Conservation (phyloP, 2,113 vertebrate species). For the Manacus vitellinus region DNA sequence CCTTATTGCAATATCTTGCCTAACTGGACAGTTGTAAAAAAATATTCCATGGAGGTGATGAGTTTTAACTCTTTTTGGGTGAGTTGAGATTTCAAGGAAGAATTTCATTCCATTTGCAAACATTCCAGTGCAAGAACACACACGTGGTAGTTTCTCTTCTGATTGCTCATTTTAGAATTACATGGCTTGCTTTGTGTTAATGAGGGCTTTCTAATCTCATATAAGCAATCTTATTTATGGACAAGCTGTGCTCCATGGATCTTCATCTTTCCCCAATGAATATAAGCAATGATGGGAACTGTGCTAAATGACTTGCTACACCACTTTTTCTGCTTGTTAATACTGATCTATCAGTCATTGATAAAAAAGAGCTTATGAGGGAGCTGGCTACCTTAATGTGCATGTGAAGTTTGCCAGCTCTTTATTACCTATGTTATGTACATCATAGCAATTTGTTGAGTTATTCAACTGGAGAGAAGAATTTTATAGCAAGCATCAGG, state of each 20-base stretch:
- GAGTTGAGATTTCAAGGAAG: not conserved
- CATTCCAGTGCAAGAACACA: not conserved
- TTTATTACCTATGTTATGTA: slow-evolving; percentile 33
- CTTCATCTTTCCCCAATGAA: not conserved
- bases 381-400: not conserved
- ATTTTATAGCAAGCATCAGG: not conserved
- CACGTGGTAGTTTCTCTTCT: not conserved
- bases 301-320: not conserved
- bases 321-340: not conserved
- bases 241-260: not conserved
- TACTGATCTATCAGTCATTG: not conserved
- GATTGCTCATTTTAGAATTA: not conserved
- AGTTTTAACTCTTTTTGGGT: not conserved
- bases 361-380: slow-evolving; percentile 6
- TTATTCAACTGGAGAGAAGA: not conserved
- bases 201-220: not conserved
- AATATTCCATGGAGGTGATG: not conserved
- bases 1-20: not conserved
- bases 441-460: not conserved
- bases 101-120: not conserved
- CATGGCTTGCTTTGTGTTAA: not conserved
- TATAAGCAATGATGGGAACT: not conserved
- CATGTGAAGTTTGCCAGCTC: not conserved
- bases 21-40: not conserved
- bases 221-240: not conserved